Conservation (phyloP, 2,113 vertebrate species). For the Salvelinus alpinus region DNA sequence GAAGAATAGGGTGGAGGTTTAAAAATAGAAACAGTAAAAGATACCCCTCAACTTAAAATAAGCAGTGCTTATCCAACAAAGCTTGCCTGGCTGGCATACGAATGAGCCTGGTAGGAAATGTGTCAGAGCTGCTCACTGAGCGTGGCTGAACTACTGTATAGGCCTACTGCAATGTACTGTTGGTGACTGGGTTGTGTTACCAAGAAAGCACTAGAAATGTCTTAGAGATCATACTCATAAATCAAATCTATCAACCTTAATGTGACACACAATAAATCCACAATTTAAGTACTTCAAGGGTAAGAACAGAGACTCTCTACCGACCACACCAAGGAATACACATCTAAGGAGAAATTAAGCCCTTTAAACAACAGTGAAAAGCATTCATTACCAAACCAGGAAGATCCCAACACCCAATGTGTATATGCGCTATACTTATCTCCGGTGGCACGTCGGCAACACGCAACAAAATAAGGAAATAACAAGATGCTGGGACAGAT, state of each 20-base stretch:
- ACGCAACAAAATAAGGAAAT: constrained; percentile 22
- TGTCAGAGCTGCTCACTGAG: constrained; percentile 12
- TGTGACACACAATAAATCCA: too few relatives aligned
- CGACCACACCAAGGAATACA: constrained; percentile 35
- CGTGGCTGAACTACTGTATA: constrained; percentile 13
- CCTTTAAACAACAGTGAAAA: constrained; percentile 69
- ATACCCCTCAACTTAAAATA: constrained; percentile 51
- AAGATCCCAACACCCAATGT: constrained; percentile 49
- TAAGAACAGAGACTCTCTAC: constrained; percentile 35
- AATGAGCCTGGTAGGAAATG: not conserved
- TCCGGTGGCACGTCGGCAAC: constrained; percentile 35
- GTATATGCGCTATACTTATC: constrained; percentile 51
- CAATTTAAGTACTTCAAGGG: constrained; percentile 6
- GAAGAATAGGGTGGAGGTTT: constrained; percentile 37
- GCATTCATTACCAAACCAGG: constrained; percentile 64
- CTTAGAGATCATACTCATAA: too few relatives aligned
- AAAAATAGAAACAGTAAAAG: constrained; percentile 68
- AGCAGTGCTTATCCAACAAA: constrained; percentile 51
- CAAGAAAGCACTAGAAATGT: too few relatives aligned
- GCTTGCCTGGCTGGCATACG: constrained; percentile 29
- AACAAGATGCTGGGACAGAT: constrained; percentile 44
- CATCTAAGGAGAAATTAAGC: constrained; percentile 30
- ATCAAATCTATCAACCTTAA: too few relatives aligned
- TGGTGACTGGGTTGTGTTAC: too few relatives aligned
- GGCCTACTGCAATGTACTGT: too few relatives aligned